Percentiles rank a stretch among this genome's conserved stretches.
Conservation (phyloP, 2,113 vertebrate species). For the Cryptotis parvus region DNA sequence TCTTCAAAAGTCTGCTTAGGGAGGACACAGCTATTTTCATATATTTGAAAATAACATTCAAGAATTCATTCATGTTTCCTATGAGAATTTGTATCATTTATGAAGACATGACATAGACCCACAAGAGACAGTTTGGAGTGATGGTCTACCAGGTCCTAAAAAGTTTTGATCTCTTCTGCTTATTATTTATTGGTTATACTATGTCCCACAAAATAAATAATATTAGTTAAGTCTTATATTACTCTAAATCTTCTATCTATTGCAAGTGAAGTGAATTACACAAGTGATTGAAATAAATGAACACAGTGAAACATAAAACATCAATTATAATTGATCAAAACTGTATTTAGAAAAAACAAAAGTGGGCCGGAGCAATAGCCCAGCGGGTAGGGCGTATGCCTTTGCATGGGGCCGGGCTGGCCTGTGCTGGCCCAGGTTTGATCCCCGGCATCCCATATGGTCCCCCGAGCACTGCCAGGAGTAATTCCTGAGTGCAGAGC, state of each 20-base stretch:
- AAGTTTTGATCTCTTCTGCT: neutral
- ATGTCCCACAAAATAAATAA: constrained; percentile 58
- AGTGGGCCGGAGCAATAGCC: too few species aligned
- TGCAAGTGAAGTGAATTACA: neutral
- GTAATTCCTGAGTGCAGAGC: too few species aligned
- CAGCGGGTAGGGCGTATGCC: too few species aligned
- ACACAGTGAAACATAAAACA: constrained; percentile 19
- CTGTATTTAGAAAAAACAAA: constrained; percentile 20
- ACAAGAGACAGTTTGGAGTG: too few species aligned
- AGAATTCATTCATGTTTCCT: constrained; percentile 27
- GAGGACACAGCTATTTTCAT: constrained; percentile 58
- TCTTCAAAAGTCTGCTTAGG: constrained; percentile 49
- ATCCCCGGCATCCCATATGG: too few species aligned
- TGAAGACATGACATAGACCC: neutral
- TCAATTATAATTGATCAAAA: constrained; percentile 39
- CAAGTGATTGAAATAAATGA: constrained; percentile 33
- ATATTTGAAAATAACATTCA: constrained; percentile 32
- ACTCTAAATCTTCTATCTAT: constrained; percentile 17
- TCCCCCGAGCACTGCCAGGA: too few species aligned
- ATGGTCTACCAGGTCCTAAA: too few species aligned
- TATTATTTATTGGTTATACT: constrained; percentile 55
- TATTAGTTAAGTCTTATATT: neutral
- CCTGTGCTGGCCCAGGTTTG: too few species aligned
- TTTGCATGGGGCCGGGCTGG: too few species aligned
- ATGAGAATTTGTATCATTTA: constrained; percentile 44